Percentiles rank a stretch among this genome's conserved stretches.
Conservation (phyloP, 2,888 invertebrate species). For the Octodonta nipae region DNA sequence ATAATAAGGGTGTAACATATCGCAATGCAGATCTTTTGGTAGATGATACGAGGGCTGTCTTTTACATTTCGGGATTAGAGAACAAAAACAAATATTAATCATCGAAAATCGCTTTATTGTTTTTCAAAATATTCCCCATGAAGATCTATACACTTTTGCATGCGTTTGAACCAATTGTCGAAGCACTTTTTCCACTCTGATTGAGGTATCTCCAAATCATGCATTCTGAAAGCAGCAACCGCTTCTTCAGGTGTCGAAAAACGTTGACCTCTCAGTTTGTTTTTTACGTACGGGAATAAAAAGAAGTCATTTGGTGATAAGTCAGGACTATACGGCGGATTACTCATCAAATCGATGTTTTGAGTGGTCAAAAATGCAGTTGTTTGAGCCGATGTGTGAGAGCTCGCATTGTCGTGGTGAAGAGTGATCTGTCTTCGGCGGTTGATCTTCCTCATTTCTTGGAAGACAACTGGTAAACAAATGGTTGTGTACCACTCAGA, state of each 20-base stretch:
- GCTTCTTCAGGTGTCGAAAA: slow-evolving; percentile 18
- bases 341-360: neutral
- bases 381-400: neutral
- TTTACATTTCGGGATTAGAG: too few species aligned
- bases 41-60: too few species aligned
- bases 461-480: slow-evolving; percentile 1
- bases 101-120: too few species aligned
- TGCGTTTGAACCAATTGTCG: too few species aligned
- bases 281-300: slow-evolving; percentile 15
- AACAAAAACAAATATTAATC: too few species aligned
- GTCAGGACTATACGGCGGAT: neutral
- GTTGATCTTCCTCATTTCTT: neutral
- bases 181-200: too few species aligned
- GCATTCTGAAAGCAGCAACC: slow-evolving; percentile 16
- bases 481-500: slow-evolving; percentile 4
- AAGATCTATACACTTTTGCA: slow-evolving; percentile 9
- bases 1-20: too few species aligned
- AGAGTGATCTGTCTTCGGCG: neutral
- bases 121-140: too few species aligned
- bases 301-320: slow-evolving; percentile 14
- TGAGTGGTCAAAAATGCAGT: neutral
- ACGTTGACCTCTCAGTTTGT: slow-evolving; percentile 16
- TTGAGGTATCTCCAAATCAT: slow-evolving; percentile 15
- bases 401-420: neutral
- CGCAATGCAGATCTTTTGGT: too few species aligned